Conservation (phyloP, 1,140 invertebrate species). For the Rhyzopertha dominica region DNA sequence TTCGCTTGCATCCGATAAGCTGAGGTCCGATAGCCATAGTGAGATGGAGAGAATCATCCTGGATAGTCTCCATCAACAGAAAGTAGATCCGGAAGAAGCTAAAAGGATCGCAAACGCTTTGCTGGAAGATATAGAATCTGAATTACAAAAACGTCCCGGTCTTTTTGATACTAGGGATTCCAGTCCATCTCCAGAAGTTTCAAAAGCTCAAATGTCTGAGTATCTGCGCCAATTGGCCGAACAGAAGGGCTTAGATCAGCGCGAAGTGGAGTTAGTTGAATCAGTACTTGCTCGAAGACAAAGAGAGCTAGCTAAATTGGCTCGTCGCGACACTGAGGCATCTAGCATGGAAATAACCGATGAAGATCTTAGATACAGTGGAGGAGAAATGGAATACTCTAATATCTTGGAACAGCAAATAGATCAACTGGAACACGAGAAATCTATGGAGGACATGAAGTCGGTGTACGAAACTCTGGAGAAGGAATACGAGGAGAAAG, state of each 20-base stretch:
- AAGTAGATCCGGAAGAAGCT: constrained; percentile 52
- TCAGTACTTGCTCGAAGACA: constrained; percentile 49
- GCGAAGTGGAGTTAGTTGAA: constrained; percentile 47
- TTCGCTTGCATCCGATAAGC: constrained; percentile 36
- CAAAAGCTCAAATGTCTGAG: constrained; percentile 44
- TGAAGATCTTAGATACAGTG: constrained; percentile 60
- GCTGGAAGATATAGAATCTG: constrained; percentile 51
- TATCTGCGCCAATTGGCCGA: constrained; percentile 48
- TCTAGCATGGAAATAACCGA: constrained; percentile 64
- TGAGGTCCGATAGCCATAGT: constrained; percentile 39
- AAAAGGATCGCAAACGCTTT: constrained; percentile 49
- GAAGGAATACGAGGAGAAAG: constrained; percentile 19
- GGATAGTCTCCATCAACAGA: constrained; percentile 45
- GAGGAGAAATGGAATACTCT: constrained; percentile 60
- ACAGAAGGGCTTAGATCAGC: constrained; percentile 46
- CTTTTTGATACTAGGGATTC: too few species aligned
- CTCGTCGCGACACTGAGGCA: constrained; percentile 52
- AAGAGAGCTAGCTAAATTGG: constrained; percentile 45
- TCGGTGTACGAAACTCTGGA: constrained; percentile 23
- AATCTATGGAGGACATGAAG: constrained; percentile 65
- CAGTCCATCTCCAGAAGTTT: constrained; percentile 21
- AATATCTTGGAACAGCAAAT: constrained; percentile 50
- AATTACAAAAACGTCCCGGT: constrained; percentile 49
- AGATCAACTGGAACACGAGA: constrained; percentile 46
- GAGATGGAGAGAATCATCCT: constrained; percentile 43